Evolutionary conservation across 2,797 vertebrate species (phyloP), one percentile per base, ranked within the genome.

Genomic region (Lagorchestes hirsutus): DNA sequence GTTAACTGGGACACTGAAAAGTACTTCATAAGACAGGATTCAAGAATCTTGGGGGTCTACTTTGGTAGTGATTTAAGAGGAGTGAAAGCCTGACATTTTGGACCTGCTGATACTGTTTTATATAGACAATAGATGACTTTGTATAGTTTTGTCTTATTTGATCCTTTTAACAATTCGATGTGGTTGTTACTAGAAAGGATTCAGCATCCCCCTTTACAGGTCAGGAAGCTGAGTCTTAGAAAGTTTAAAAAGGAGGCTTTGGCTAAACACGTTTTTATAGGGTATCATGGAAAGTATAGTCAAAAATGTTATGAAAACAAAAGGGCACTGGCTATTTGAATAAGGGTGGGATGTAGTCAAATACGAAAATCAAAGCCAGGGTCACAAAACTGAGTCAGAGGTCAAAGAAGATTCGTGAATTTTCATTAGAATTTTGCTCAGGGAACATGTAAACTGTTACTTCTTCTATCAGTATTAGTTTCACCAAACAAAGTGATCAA

Each of bases 231-330:
- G 34, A 87, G 54, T 13, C 12, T 67, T 31, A 67, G 34, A 56
- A 92, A 57, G 82, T 52, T 52, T 52, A 52, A 91, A 95, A 93
- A 92, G 54, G 5, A 91, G 90, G 52, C 9, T 22, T n/a, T 67
- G 58, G 74, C 11, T 54, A 93, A 0, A 28, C 9, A 24, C 27
- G n/a, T 93, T 95, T 95, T 93, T 14, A 58, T 27, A 90, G 90
- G 52, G 40, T 95, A 95, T 1, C 50, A 57, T 29, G 55, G 9
- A 56, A 94, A 94, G 40, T 52, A 67, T 91, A 97, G 96, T 62
- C 55, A 87, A 57, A 91, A 95, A 92, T 50, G 59, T 54, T 93
- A 91, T 50, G 46, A 90, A 50, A 22, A 22, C 29, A 55, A 40
- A 50, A 62, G 31, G 55, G 52, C 93, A 82, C 40, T 1, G 57